These are phyloP conservation scores for Epistrophe grossulariae DNA, from an alignment of 2,888 invertebrate species.

Conservation along the genomic window DNA sequence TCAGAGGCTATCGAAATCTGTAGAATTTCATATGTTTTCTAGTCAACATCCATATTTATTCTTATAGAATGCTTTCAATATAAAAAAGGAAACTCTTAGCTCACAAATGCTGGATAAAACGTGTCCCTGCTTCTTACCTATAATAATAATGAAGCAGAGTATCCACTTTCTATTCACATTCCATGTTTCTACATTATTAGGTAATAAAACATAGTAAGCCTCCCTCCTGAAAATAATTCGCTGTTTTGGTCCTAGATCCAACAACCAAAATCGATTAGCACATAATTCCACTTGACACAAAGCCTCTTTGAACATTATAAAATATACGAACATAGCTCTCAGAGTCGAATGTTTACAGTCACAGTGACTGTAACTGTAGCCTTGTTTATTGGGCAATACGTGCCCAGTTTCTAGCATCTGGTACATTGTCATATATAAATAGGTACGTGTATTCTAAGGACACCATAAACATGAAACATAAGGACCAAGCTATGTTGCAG, in stretches of 20 bases:
- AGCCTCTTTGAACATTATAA: conserved; percentile 39
- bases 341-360: conserved; percentile 52
- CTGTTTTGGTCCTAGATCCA: conserved; percentile 1
- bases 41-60: too few relatives aligned
- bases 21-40: too few relatives aligned
- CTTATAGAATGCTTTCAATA: too few relatives aligned
- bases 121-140: too few relatives aligned
- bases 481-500: not conserved
- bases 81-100: not conserved
- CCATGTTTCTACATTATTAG: conserved; percentile 38
- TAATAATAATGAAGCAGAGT: not conserved
- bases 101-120: conserved; percentile 4
- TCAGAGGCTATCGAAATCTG: too few relatives aligned
- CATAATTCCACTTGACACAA: conserved; percentile 74
- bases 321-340: conserved; percentile 44
- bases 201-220: conserved; percentile 53
- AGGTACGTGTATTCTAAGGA: conserved; percentile 58
- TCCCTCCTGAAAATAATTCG: conserved; percentile 2
- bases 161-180: conserved; percentile 13
- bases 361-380: conserved; percentile 29
- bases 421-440: conserved; percentile 72
- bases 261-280: conserved; percentile 71
- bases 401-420: conserved; percentile 66
- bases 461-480: conserved; percentile 43
- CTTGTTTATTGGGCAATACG: conserved; percentile 72